Conservation (phyloP, 2,113 vertebrate genomes). For the Probosciger aterrimus region DNA sequence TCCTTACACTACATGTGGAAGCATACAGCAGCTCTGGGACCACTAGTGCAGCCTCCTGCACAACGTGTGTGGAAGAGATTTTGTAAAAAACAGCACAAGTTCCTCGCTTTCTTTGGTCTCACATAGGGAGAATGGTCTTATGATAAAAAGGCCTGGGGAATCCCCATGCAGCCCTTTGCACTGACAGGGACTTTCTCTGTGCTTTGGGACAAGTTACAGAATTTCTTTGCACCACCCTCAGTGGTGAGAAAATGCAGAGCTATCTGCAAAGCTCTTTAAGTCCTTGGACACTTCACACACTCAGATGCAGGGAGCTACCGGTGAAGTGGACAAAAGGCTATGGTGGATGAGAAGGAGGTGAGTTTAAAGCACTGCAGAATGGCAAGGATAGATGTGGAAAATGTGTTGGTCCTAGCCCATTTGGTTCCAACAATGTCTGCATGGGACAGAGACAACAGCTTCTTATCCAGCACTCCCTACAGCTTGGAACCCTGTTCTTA, state of each 20-base stretch:
- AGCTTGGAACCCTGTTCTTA: neutral
- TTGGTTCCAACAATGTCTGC: neutral
- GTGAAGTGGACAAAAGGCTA: neutral
- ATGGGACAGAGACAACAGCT: neutral
- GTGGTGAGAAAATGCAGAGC: neutral
- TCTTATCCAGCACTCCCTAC: neutral
- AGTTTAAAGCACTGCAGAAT: neutral
- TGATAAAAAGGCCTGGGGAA: neutral
- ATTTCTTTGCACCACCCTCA: neutral
- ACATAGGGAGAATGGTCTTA: neutral
- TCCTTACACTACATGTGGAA: neutral
- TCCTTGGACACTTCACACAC: neutral
- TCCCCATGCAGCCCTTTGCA: neutral
- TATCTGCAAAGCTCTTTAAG: neutral
- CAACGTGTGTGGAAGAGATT: neutral
- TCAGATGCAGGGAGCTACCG: neutral
- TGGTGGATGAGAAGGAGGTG: neutral
- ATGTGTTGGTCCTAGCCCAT: neutral
- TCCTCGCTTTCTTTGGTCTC: neutral
- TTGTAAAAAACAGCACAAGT: rapidly evolving
- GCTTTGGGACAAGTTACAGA: neutral
- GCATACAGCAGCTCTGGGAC: neutral
- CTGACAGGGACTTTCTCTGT: neutral
- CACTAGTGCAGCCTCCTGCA: neutral
- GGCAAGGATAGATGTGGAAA: neutral